Evolutionary conservation across 2,113 vertebrate genomes (phyloP).

Genomic region (Rutilus rutilus): DNA sequence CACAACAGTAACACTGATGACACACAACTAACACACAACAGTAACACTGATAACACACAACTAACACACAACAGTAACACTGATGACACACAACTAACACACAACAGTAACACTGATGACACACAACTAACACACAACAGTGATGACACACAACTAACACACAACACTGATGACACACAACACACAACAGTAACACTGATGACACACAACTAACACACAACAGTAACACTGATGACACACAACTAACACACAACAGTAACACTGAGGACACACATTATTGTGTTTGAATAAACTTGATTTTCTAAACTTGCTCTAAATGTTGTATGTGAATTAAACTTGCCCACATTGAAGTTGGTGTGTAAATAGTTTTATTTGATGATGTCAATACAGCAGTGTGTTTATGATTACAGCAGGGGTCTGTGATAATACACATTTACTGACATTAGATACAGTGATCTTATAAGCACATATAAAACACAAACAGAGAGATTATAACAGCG

Average conservation of each 20-base stretch:
- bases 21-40: not conserved
- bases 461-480: not conserved
- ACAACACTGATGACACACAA: too few species aligned
- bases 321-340: too few species aligned
- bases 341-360: not conserved
- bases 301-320: too few species aligned
- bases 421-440: not conserved
- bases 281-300: too few species aligned
- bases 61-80: not conserved
- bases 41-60: not conserved
- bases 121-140: too few species aligned
- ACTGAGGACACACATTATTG: not conserved
- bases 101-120: too few species aligned
- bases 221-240: too few species aligned
- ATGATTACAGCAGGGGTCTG: slow-evolving; percentile 1
- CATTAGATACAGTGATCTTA: not conserved
- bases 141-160: too few species aligned
- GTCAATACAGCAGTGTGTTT: not conserved
- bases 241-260: too few species aligned
- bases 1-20: not conserved
- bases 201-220: too few species aligned
- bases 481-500: not conserved
- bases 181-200: too few species aligned
- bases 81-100: too few species aligned
- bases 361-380: not conserved